Evolutionary conservation across 2,113 vertebrate genomes (phyloP).

Genomic region (Archocentrus centrarchus): DNA sequence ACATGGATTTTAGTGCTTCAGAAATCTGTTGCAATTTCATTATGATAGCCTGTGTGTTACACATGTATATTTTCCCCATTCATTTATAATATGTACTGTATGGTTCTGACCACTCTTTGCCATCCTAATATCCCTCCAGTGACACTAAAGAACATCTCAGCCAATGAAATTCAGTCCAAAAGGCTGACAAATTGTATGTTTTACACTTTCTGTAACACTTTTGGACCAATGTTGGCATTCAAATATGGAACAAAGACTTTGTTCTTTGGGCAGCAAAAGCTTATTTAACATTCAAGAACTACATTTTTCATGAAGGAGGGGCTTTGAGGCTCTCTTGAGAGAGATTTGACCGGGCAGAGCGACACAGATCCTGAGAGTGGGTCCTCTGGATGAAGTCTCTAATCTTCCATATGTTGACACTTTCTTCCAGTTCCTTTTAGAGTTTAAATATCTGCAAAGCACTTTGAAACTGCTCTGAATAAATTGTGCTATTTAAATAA

Average conservation of each 20-base stretch:
- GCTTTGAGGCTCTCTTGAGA: background rate
- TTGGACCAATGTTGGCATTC: background rate
- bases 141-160: background rate
- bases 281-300: background rate
- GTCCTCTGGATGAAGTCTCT: background rate
- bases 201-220: background rate
- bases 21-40: background rate
- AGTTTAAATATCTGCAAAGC: background rate
- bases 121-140: background rate
- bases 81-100: too few relatives aligned
- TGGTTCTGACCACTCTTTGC: too few relatives aligned
- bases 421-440: conserved; percentile 7
- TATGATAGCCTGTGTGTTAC: background rate
- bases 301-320: background rate
- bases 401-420: background rate
- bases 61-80: too few relatives aligned
- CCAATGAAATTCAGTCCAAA: background rate
- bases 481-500: background rate
- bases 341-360: background rate
- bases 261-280: background rate
- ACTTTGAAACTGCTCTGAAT: conserved; percentile 1
- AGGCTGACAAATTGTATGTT: background rate
- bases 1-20: background rate
- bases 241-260: background rate
- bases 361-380: background rate